These are phyloP conservation scores for Etia nguti DNA, from an alignment of 2,113 vertebrate species.

Conservation along the genomic window DNA sequence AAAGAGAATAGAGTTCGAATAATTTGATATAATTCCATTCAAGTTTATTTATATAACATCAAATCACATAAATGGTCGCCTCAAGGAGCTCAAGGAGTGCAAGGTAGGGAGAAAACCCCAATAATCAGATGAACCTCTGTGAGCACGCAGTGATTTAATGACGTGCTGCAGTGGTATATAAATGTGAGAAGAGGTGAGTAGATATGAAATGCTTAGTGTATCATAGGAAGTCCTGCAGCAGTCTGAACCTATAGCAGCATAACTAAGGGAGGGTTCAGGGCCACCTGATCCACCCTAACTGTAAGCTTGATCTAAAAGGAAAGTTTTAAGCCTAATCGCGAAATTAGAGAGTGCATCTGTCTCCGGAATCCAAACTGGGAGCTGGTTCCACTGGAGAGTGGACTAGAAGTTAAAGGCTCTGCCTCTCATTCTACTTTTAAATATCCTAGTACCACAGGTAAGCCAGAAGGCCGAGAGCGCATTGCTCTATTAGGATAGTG, in stretches of 20 bases:
- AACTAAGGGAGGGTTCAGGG: not conserved
- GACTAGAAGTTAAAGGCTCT: not conserved
- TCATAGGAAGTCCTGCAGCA: not conserved
- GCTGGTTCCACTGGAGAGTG: not conserved
- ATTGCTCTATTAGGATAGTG: not conserved
- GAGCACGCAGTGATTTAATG: not conserved
- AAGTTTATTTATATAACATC: not conserved
- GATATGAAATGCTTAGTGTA: not conserved
- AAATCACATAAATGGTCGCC: not conserved
- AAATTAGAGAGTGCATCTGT: not conserved
- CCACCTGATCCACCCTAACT: not conserved
- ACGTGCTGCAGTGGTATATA: not conserved
- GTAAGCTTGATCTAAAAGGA: not conserved
- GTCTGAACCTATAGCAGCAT: not conserved
- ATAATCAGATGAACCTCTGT: not conserved
- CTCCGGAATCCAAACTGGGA: not conserved
- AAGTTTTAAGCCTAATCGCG: not conserved
- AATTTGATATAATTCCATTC: not conserved
- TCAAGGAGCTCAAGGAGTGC: not conserved
- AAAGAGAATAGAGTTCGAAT: not conserved
- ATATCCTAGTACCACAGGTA: not conserved
- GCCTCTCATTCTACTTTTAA: not conserved
- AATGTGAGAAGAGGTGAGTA: not conserved
- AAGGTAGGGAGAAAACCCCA: not conserved
- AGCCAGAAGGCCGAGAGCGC: not conserved